Evolutionary conservation across 2,797 vertebrate species (phyloP).

Genomic region (Glossophaga mutica): DNA sequence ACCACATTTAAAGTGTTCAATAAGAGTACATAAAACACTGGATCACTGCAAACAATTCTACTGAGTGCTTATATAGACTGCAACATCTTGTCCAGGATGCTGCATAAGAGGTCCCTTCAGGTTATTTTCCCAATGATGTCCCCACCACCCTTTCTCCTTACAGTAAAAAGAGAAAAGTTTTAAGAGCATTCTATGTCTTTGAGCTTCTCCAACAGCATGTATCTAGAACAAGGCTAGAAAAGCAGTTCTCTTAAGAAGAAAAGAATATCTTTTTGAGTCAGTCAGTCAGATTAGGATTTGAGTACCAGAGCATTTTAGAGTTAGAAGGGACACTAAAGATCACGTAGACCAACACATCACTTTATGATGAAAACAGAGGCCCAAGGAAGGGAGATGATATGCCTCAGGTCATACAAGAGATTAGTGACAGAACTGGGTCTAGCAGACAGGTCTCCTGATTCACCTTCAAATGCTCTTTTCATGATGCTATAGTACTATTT

Average conservation of each 20-base stretch:
- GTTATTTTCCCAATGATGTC: neutral
- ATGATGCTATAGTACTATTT: neutral
- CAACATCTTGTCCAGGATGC: neutral
- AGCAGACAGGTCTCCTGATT: neutral
- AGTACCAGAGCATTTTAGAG: neutral
- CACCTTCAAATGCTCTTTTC: neutral
- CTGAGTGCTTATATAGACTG: neutral
- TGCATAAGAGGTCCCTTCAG: neutral
- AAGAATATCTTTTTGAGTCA: neutral
- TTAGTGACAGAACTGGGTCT: neutral
- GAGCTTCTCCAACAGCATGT: neutral
- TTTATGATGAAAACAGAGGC: constrained; percentile 8
- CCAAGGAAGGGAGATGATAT: neutral
- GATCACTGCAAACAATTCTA: neutral
- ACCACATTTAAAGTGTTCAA: neutral
- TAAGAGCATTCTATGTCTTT: neutral
- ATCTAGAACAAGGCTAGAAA: neutral
- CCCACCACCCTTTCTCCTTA: neutral
- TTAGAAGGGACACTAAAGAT: neutral
- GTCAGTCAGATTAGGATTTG: neutral
- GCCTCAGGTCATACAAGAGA: neutral
- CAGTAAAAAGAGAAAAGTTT: neutral
- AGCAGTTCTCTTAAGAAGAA: neutral
- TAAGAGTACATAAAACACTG: neutral
- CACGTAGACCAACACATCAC: neutral